phyloP scores from a whole-genome alignment of 23 tunicate genomes.

The Trididemnum nubilum region DNA sequence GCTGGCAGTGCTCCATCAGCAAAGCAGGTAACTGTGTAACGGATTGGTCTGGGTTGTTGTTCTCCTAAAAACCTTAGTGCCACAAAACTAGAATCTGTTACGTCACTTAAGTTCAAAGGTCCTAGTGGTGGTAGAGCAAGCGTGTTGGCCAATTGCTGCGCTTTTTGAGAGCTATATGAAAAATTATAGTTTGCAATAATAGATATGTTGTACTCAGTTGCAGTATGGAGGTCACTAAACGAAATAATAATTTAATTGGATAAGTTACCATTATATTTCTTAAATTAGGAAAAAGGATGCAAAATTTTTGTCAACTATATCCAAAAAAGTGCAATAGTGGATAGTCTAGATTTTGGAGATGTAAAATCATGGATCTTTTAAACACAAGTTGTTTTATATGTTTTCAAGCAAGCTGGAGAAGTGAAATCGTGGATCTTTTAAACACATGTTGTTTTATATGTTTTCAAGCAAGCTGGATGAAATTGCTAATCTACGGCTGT shows the following conservation, averaged over 20 bases:
- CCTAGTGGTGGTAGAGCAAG: constrained; percentile 63
- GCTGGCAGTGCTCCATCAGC: background rate
- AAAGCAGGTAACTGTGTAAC: constrained; percentile 49
- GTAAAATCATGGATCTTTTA: too few species aligned
- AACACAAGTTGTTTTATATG: too few species aligned
- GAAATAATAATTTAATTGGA: too few species aligned
- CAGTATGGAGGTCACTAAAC: constrained; percentile 38
- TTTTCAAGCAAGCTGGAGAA: too few species aligned
- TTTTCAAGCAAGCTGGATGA: too few species aligned
- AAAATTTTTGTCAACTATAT: background rate
- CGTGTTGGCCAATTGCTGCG: constrained; percentile 23
- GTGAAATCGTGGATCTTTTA: too few species aligned
- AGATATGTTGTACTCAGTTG: constrained; percentile 40
- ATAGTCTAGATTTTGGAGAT: too few species aligned
- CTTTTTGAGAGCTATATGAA: background rate
- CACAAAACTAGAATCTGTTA: constrained; percentile 49
- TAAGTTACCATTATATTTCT: background rate
- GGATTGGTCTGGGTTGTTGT: constrained; percentile 11
- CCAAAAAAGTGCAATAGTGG: too few species aligned
- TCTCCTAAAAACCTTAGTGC: constrained; percentile 48
- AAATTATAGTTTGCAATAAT: constrained; percentile 31
- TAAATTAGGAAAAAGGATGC: background rate
- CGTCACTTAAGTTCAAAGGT: constrained; percentile 47
- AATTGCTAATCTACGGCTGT: too few species aligned
- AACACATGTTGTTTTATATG: too few species aligned